Percentiles rank a stretch among this genome's conserved stretches.
phyloP scores from a whole-genome alignment of 2,113 vertebrate species.

The Syngnathus typhle region DNA sequence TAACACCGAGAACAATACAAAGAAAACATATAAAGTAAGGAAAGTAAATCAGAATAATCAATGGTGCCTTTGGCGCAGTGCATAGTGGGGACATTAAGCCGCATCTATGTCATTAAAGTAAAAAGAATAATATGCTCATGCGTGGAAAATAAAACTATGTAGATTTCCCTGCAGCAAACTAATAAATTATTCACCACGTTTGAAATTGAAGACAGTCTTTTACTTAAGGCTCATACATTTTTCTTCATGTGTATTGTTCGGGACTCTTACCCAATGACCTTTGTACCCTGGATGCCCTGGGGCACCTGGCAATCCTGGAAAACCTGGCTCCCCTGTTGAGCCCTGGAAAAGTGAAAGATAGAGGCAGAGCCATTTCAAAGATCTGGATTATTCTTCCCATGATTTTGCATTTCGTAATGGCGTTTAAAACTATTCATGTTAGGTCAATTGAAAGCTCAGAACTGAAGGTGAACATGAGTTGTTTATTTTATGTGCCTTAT shows the following conservation, averaged over 20 bases:
- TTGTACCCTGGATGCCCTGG: constrained; percentile 66
- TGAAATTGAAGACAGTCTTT: not conserved
- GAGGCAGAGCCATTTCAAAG: not conserved
- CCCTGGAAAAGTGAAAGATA: constrained; percentile 47
- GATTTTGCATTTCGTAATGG: not conserved
- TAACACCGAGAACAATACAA: not conserved
- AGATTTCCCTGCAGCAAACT: not conserved
- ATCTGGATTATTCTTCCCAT: too few species aligned
- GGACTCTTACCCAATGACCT: constrained; percentile 66
- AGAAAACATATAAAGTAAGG: not conserved
- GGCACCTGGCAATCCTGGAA: constrained; percentile 54
- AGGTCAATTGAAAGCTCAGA: not conserved
- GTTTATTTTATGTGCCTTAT: not conserved
- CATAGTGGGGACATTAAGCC: not conserved
- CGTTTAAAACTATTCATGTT: not conserved
- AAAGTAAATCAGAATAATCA: constrained; percentile 4
- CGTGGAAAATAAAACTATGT: not conserved
- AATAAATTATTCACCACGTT: not conserved
- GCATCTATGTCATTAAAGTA: not conserved
- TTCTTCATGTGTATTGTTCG: not conserved
- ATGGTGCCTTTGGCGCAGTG: not conserved
- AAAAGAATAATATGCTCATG: not conserved
- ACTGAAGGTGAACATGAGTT: not conserved
- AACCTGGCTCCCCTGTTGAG: constrained; percentile 52
- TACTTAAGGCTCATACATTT: not conserved